Evolutionary conservation across 2,888 invertebrate genomes (phyloP), one percentile per base, ranked within the genome.

Genomic region (Acheta domesticus): DNA sequence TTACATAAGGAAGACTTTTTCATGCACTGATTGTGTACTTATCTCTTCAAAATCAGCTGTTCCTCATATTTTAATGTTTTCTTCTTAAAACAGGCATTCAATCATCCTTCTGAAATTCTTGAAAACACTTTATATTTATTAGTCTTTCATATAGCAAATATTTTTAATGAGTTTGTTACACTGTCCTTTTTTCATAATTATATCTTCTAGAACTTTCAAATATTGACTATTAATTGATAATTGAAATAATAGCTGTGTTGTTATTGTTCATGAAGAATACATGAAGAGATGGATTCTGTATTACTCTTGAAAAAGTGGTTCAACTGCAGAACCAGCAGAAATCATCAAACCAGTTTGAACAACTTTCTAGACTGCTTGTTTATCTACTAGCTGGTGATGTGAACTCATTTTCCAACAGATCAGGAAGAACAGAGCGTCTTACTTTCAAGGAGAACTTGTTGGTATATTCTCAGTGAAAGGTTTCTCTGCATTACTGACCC

Each of bases 371-470:
- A 62, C 62, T 19, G 62, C 14, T 14, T 62, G 62, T n/a, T 19
- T n/a, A 19, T 14, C 16, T 62, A 62, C n/a, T n/a, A 19, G 62
- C 14, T 62, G 62, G 14, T 19, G 62, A 19, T 62, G n/a, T 19
- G n/a, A n/a, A 62, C n/a, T 62, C 62, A 62, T 62, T 62, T 62
- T 14, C 62, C n/a, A n/a, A 8, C n/a, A 14, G n/a, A 14, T 62
- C 62, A 62, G 62, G 62, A 62, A 62, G 62, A 62, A 62, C 62
- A 19, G n/a, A 62, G n/a, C n/a, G 62, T 62, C 62, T 62, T 62
- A n/a, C 62, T 62, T 62, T 62, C 62, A 62, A 62, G n/a, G n/a
- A 62, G n/a, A 62, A 62, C 62, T 62, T n/a, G 16, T n/a, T 62
- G 62, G n/a, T n/a, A 19, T 62, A n/a, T 14, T n/a, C n/a, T 14